Base-by-base conservation (phyloP, 2,797 vertebrate genomes). In the Onychomys leucogaster region DNA sequence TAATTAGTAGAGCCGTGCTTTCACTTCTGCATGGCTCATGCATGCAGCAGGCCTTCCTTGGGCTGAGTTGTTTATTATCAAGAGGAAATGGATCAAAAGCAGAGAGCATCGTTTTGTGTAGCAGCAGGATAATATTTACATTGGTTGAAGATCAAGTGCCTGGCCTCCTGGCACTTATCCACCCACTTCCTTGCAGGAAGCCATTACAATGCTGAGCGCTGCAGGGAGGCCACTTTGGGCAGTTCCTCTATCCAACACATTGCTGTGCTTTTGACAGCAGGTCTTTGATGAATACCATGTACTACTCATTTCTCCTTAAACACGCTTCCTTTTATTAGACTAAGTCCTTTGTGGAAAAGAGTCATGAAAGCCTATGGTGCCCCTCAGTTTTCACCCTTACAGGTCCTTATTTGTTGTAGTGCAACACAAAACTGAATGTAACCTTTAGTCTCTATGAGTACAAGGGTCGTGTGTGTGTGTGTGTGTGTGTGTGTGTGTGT, bases 401-500 rank as follows among this genome's bases (percentile, higher is more conserved):
- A 57, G 27, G 65, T 37, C 25, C 29, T n/a, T 49, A 5, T 61
- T 61, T 57, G 37, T 46, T 46, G 29, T 75, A 59, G 4, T 25
- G 49, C 9, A n/a, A 6, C 13, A 16, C 4, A 27, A 73, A 34
- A 41, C 29, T 43, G 13, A 75, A 19, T 3, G 4, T 25, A 17
- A 4, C 2, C 13, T 57, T 63, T 17, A 8, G 23, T 84, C 29
- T 69, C 71, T 37, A 11, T 0, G 21, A 92, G 6, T 34, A 6
- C 34, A 77, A 11, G 41, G 17, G 1, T 3, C 75, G 4, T 32
- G 1, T 1, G 1, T 32, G 1, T 1, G 8, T 32, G 1, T 1
- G 8, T 32, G 1, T 1, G 8, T 32, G 1, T 1, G 8, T 32
- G 1, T 1, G 8, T 32, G 1, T 1, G 8, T 32, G 1, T 1